These are phyloP conservation scores for Pseudois nayaur DNA, from an alignment of 2,113 vertebrate genomes.

Conservation along the genomic window DNA sequence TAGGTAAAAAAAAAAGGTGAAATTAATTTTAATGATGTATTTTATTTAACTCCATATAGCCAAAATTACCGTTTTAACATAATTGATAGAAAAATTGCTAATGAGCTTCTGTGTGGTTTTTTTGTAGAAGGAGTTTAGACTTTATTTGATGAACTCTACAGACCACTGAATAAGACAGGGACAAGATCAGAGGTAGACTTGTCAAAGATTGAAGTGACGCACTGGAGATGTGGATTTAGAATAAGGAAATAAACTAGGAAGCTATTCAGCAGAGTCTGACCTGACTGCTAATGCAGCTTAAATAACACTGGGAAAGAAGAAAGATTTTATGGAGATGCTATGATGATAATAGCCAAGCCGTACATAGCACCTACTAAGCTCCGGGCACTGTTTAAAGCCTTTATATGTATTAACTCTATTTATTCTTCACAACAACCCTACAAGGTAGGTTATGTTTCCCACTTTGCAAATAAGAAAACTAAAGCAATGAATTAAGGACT, in stretches of 20 bases:
- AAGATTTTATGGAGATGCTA: not conserved
- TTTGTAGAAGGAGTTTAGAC: not conserved
- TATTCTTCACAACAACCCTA: not conserved
- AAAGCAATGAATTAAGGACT: not conserved
- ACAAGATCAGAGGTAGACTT: not conserved
- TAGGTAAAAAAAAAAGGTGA: not conserved
- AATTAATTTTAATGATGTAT: not conserved
- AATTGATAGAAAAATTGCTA: not conserved
- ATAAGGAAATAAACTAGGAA: not conserved
- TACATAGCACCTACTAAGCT: accelerated
- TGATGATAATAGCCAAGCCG: not conserved
- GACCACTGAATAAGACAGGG: not conserved
- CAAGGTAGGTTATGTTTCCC: not conserved
- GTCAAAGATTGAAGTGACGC: not conserved
- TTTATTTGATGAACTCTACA: not conserved
- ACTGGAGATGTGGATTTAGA: not conserved
- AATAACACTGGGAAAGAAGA: not conserved
- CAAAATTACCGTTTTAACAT: not conserved
- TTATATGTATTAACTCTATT: not conserved
- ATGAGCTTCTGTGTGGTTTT: not conserved
- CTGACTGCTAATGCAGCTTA: not conserved
- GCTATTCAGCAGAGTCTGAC: not conserved
- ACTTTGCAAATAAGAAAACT: not conserved
- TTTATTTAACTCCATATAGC: not conserved
- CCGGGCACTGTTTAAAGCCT: not conserved